phyloP scores from a whole-genome alignment of 2,797 vertebrate genomes.

The Myotis findleyi region DNA sequence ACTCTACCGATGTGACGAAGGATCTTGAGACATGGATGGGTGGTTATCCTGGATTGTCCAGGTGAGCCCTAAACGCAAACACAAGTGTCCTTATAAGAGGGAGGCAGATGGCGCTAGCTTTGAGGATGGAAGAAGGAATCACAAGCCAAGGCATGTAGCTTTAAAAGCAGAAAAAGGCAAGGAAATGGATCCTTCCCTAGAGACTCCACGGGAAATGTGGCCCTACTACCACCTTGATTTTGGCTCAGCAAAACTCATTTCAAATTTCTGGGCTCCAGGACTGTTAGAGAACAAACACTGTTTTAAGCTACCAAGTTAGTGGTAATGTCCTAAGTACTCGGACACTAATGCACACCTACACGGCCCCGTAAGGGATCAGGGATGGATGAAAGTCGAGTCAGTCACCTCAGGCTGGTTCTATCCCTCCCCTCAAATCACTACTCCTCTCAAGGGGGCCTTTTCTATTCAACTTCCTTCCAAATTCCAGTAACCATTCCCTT shows the following conservation, averaged over 20 bases:
- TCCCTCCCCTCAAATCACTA: neutral
- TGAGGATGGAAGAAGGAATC: neutral
- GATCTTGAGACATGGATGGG: neutral
- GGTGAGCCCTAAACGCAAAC: neutral
- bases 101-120: neutral
- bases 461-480: neutral
- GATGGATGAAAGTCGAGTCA: neutral
- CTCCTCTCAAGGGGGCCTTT: neutral
- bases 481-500: neutral
- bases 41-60: neutral
- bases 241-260: too few species aligned
- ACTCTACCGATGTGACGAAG: neutral
- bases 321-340: neutral
- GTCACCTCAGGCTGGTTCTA: too few species aligned
- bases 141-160: neutral
- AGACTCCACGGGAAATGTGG: neutral
- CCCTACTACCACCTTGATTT: too few species aligned
- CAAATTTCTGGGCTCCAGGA: too few species aligned
- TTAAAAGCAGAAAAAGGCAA: neutral
- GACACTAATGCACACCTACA: neutral
- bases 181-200: neutral
- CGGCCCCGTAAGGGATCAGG: neutral
- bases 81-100: neutral
- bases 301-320: too few species aligned
- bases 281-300: too few species aligned